Evolutionary conservation across 2,797 vertebrate species (phyloP).

Genomic region (Cynopterus sphinx): DNA sequence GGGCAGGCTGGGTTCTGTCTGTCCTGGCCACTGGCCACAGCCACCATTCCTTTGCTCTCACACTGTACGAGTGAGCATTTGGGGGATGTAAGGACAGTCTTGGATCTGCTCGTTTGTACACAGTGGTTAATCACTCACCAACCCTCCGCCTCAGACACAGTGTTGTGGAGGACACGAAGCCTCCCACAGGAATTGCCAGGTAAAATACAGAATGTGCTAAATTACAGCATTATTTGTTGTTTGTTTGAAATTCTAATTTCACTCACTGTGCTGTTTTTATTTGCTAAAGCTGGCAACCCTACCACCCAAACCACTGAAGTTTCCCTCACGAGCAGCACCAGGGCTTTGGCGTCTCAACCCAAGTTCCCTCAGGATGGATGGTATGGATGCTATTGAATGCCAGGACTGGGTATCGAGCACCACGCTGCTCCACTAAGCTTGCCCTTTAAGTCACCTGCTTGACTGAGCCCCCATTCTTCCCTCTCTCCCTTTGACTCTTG

Average conservation of each 20-base stretch:
- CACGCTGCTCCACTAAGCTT: neutral
- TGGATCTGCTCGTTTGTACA: neutral
- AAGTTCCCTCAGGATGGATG: neutral
- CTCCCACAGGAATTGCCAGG: neutral
- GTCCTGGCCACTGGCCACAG: neutral
- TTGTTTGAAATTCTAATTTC: neutral
- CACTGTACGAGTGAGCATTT: neutral
- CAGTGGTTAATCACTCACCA: too few relatives aligned
- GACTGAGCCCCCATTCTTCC: neutral
- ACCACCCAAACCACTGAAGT: neutral
- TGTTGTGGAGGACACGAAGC: neutral
- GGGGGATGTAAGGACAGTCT: neutral
- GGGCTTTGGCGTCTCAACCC: neutral
- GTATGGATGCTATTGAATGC: neutral
- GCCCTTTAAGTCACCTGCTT: neutral
- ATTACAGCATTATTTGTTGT: neutral
- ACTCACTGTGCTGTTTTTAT: neutral
- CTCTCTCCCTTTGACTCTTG: neutral
- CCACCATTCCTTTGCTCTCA: neutral
- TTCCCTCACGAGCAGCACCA: neutral
- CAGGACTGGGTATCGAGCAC: neutral
- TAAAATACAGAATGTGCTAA: neutral
- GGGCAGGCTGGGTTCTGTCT: neutral
- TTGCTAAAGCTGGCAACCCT: neutral
- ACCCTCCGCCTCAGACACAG: neutral